Conservation (phyloP, 30 jellyfish, hydroid and myxozoan species). For the Pelagia noctiluca region DNA sequence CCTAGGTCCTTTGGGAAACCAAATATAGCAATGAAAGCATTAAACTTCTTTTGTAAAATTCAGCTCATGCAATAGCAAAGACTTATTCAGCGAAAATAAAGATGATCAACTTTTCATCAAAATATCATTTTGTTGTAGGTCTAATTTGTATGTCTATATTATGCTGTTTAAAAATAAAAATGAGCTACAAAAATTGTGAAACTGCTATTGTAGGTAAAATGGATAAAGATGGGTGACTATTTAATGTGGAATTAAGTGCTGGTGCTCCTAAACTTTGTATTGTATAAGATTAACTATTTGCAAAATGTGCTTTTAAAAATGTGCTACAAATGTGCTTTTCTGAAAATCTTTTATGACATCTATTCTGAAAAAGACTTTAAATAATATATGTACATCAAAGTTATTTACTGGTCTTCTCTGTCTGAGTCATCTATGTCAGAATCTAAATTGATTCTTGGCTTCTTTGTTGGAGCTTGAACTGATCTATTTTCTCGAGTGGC, state of each 20-base stretch:
- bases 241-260: conserved; percentile 8
- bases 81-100: too few relatives aligned
- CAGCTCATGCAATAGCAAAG: too few relatives aligned
- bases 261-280: conserved; percentile 20
- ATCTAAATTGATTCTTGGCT: too few relatives aligned
- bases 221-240: background rate
- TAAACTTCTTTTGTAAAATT: too few relatives aligned
- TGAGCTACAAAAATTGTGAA: too few relatives aligned
- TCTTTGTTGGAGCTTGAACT: conserved; percentile 21
- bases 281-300: background rate
- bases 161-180: too few relatives aligned
- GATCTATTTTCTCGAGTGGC: background rate
- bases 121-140: too few relatives aligned
- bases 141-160: too few relatives aligned
- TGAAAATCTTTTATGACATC: conserved; percentile 1
- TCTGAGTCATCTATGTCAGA: conserved; percentile 18
- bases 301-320: background rate
- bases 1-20: too few relatives aligned
- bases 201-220: conserved; percentile 12
- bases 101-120: too few relatives aligned
- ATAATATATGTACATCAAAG: conserved; percentile 1
- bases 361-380: background rate
- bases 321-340: conserved; percentile 5
- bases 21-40: too few relatives aligned
- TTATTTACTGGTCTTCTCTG: conserved; percentile 21